Evolutionary conservation across 2,888 invertebrate species (phyloP), one percentile per base, ranked within the genome.

Genomic region (Megalurothrips usitatus): DNA sequence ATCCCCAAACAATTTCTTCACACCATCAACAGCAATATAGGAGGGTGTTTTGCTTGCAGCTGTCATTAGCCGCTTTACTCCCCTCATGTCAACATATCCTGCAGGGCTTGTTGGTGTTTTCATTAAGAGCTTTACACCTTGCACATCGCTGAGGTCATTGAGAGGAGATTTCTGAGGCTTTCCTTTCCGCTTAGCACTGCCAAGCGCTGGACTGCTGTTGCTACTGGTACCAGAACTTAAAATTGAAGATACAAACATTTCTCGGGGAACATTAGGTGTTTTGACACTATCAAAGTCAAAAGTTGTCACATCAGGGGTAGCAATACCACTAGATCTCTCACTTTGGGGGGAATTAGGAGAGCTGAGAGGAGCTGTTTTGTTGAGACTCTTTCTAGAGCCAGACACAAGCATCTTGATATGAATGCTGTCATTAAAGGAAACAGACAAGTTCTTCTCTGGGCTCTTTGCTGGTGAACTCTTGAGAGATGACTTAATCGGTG

Each of bases 191-290:
- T 75, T 75, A 0, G 68, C 68, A 75, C 68, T 75, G 9, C 68
- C 68, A 2, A 26, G 12, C 0, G 26, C 26, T 26, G 9, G 68
- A 75, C 68, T 75, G 12, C 68, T 75, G n/a, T 17, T 19, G 23
- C 68, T 75, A 75, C 68, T 58, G 17, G 58, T 26, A 23, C 68
- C 68, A 9, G 68, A 75, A 26, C 68, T 75, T 26, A 75, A 75
- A 75, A 75, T 75, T 26, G 68, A 75, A 12, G 68, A 75, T 11
- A 75, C 68, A 23, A 75, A 75, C 68, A 75, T 75, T 75, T 75
- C 68, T 10, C 9, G 68, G 12, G 68, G 68, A 26, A 75, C 68
- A 75, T 23, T 26, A 10, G 68, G 68, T 26, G 68, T 75, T 75
- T 75, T 75, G 12, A 75, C 23, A 12, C 68, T 75, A 26, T 75